Evolutionary conservation across 2,113 vertebrate species (phyloP).

Genomic region (Perognathus longimembris): DNA sequence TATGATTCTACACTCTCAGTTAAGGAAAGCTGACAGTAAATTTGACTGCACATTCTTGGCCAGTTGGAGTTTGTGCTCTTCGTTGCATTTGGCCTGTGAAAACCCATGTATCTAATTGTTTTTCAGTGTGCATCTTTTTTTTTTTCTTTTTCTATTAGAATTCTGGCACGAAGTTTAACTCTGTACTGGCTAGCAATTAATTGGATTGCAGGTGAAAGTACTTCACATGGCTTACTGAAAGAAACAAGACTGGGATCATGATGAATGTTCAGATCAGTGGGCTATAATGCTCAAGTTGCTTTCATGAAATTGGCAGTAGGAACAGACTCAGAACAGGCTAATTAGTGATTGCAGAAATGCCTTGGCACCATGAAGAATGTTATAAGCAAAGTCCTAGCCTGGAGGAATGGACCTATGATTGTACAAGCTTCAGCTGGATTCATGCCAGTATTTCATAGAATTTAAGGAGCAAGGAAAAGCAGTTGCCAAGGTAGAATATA

Average conservation of each 20-base stretch:
- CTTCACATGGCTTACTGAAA: neutral
- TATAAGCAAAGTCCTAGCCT: neutral
- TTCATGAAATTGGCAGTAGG: neutral
- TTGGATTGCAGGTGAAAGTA: neutral
- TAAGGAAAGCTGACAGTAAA: neutral
- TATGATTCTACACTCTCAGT: neutral
- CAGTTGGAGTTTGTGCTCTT: neutral
- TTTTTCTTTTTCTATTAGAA: neutral
- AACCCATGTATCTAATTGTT: neutral
- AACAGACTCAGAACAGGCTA: neutral
- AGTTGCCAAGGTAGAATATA: neutral
- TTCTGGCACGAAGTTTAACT: neutral
- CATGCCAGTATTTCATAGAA: neutral
- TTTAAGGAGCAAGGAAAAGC: neutral
- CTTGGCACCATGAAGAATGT: neutral
- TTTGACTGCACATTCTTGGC: neutral
- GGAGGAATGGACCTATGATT: neutral
- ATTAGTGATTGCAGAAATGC: neutral
- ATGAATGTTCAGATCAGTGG: neutral
- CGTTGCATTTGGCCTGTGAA: neutral
- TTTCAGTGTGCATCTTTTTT: neutral
- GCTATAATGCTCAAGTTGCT: neutral
- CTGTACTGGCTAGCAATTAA: neutral
- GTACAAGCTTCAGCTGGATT: neutral
- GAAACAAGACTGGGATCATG: neutral